A percentile compares a stretch with the other conserved stretches of the same genome.
These are phyloP conservation scores for Agriopis marginaria DNA, from an alignment of 2,888 invertebrate genomes.

Conservation along the genomic window DNA sequence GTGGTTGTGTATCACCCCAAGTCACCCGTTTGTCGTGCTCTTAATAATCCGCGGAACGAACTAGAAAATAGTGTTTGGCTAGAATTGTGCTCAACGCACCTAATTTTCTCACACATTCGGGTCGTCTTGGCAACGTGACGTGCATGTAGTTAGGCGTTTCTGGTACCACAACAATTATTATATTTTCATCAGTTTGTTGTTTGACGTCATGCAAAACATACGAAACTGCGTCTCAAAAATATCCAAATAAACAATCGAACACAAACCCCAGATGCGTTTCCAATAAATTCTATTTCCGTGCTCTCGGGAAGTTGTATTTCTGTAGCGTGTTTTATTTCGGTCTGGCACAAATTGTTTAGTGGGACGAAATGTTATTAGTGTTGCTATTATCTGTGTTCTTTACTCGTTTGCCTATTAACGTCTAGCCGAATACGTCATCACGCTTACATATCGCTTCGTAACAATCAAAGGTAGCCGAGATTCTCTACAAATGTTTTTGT, in stretches of 20 bases:
- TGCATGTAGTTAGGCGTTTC: slow-evolving; percentile 44
- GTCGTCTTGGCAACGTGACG: slow-evolving; percentile 46
- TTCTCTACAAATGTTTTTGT: slow-evolving; percentile 12
- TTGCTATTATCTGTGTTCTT: slow-evolving; percentile 29
- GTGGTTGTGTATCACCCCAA: slow-evolving; percentile 34
- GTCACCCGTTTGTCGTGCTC: slow-evolving; percentile 27
- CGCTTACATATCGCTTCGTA: slow-evolving; percentile 8
- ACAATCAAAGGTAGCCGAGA: slow-evolving; percentile 21
- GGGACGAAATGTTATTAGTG: slow-evolving; percentile 33
- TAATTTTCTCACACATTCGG: slow-evolving; percentile 49
- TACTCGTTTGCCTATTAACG: slow-evolving; percentile 27
- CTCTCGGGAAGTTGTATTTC: slow-evolving; percentile 47
- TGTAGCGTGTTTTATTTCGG: slow-evolving; percentile 44
- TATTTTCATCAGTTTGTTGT: slow-evolving; percentile 22
- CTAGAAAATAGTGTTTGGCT: slow-evolving; percentile 47
- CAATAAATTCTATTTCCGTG: slow-evolving; percentile 46
- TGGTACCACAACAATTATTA: slow-evolving; percentile 20
- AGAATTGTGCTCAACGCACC: slow-evolving; percentile 38
- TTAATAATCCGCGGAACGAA: too few species aligned
- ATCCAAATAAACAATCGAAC: slow-evolving; percentile 41
- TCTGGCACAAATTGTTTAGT: slow-evolving; percentile 43
- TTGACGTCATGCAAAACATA: slow-evolving; percentile 30
- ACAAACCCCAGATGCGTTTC: slow-evolving; percentile 44
- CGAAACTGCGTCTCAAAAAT: slow-evolving; percentile 34
- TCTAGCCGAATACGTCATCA: slow-evolving; percentile 11